Percentiles rank a stretch among this genome's conserved stretches.
phyloP scores from a whole-genome alignment of 2,113 vertebrate genomes.

The Cryptotis parvus region DNA sequence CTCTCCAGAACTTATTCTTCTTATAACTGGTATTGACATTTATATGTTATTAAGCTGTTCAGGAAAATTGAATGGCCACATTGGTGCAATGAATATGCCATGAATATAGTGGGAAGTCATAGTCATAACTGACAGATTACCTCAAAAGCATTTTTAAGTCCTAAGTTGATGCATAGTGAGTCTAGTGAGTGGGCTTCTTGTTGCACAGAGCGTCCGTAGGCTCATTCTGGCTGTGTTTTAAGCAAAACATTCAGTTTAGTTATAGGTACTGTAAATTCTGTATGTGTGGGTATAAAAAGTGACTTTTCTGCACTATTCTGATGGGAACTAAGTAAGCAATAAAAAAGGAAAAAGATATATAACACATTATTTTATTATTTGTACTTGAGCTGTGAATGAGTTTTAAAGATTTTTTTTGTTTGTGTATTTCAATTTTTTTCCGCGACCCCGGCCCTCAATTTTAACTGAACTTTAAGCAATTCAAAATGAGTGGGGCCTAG shows the following conservation, averaged over 20 bases:
- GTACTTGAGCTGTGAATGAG: background rate
- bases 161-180: background rate
- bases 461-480: background rate
- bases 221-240: conserved; percentile 24
- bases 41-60: conserved; percentile 16
- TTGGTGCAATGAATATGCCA: conserved; percentile 11
- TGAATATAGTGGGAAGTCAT: conserved; percentile 27
- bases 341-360: background rate
- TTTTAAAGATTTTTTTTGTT: background rate
- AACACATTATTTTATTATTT: background rate
- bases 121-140: background rate
- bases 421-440: no score
- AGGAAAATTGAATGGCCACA: background rate
- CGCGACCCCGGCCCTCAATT: no score
- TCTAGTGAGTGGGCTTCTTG: background rate
- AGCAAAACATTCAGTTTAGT: conserved; percentile 8
- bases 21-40: background rate
- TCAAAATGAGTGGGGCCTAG: conserved; percentile 6
- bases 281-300: background rate
- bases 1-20: background rate
- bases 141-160: conserved; percentile 38
- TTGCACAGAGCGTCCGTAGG: background rate
- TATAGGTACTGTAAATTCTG: no score
- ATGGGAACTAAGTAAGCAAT: background rate
- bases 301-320: background rate